These are phyloP conservation scores for Pecten maximus DNA, from an alignment of 2,888 invertebrate species.

Conservation along the genomic window DNA sequence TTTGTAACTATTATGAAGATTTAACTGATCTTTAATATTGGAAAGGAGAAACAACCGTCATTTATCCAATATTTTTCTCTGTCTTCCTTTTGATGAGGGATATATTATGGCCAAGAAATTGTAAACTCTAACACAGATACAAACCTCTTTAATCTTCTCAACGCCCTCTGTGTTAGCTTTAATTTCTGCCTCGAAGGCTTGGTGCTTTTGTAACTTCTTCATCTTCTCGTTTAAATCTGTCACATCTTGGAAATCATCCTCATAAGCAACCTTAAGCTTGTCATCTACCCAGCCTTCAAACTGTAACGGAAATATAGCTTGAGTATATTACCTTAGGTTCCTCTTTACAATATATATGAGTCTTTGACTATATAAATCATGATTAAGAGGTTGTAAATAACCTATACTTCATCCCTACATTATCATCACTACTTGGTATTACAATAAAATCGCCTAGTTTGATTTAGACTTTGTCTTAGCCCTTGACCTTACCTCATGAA, in stretches of 20 bases:
- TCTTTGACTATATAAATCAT: too few relatives aligned
- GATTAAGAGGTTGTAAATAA: too few relatives aligned
- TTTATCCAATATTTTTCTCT: neutral
- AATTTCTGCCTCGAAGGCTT: constrained; percentile 84
- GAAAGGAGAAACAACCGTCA: neutral
- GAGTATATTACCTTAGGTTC: too few relatives aligned
- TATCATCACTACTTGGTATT: too few relatives aligned
- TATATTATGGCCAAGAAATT: too few relatives aligned
- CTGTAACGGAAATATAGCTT: constrained; percentile 76
- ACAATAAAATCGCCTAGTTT: neutral
- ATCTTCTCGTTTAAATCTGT: constrained; percentile 95
- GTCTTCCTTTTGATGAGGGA: too few relatives aligned
- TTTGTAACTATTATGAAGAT: neutral
- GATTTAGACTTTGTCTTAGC: neutral
- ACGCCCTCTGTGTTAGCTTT: constrained; percentile 89
- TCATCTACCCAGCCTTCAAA: constrained; percentile 95
- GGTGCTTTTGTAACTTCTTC: constrained; percentile 84
- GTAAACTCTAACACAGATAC: neutral
- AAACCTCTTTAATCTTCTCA: constrained; percentile 88
- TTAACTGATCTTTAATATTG: neutral
- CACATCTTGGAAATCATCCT: constrained; percentile 90
- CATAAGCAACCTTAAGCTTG: constrained; percentile 92
- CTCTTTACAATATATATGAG: too few relatives aligned
- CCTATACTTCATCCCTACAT: too few relatives aligned
- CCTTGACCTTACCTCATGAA: constrained; percentile 87